Percentiles rank a stretch among this genome's conserved stretches.
phyloP scores from a whole-genome alignment of 2,113 vertebrate species.

The Ctenodactylus gundi region DNA sequence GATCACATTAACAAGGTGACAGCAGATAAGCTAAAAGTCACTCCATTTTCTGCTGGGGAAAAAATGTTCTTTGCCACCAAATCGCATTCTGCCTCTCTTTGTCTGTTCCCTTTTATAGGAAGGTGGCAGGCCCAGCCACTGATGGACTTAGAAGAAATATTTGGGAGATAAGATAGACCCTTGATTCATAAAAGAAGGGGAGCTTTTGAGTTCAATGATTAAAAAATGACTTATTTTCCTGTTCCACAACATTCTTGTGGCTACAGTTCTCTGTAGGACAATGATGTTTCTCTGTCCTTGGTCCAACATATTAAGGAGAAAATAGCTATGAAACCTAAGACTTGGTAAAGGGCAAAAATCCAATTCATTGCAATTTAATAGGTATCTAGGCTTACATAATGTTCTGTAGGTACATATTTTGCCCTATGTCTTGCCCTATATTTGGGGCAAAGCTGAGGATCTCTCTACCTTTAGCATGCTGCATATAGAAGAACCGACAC shows the following conservation, averaged over 20 bases:
- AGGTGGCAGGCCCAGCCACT: slow-evolving; percentile 54
- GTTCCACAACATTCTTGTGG: slow-evolving; percentile 54
- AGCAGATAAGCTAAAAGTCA: slow-evolving; percentile 78
- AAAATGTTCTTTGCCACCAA: slow-evolving; percentile 65
- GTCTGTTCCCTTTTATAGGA: slow-evolving; percentile 61
- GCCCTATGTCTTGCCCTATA: background rate
- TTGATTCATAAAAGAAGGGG: slow-evolving; percentile 61
- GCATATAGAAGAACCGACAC: background rate
- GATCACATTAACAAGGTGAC: slow-evolving; percentile 77
- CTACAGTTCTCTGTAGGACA: slow-evolving; percentile 12
- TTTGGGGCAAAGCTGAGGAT: slow-evolving; percentile 18
- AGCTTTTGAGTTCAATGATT: slow-evolving; percentile 53
- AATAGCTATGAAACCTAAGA: slow-evolving; percentile 60
- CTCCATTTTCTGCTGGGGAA: slow-evolving; percentile 71
- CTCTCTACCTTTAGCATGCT: background rate
- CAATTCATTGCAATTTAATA: slow-evolving; percentile 54
- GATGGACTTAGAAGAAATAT: slow-evolving; percentile 64
- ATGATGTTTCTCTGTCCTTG: slow-evolving; percentile 52
- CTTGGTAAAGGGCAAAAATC: slow-evolving; percentile 41
- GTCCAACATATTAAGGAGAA: slow-evolving; percentile 52
- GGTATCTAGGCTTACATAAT: background rate
- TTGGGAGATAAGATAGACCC: slow-evolving; percentile 61
- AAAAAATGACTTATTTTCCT: slow-evolving; percentile 59
- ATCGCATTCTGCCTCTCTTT: slow-evolving; percentile 67
- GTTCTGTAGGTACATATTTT: slow-evolving; percentile 7